Evolutionary conservation across 2,113 vertebrate genomes (phyloP).

Genomic region (Tenebrosternarchus preto): DNA sequence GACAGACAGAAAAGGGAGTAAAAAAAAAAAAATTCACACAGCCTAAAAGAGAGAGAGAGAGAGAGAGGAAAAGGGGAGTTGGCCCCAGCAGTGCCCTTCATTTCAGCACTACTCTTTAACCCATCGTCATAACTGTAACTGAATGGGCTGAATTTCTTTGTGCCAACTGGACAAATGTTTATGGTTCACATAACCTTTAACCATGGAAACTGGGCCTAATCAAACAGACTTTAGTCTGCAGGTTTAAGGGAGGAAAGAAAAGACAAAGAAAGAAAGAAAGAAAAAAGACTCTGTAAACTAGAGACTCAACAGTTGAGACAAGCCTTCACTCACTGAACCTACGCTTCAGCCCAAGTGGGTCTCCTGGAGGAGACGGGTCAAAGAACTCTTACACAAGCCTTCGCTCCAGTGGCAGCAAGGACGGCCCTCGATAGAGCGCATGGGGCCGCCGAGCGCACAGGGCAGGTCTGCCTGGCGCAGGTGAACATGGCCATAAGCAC

Average conservation of each 20-base stretch:
- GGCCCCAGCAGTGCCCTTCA: conserved; percentile 38
- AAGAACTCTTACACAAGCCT: background rate
- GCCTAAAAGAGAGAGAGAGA: background rate
- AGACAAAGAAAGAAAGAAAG: background rate
- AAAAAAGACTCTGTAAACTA: conserved; percentile 41
- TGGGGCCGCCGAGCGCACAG: background rate
- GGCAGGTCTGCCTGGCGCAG: no score
- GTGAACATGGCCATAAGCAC: no score
- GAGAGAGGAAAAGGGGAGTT: conserved; percentile 27
- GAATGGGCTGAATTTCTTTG: background rate
- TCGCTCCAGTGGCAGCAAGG: background rate
- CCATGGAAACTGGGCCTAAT: conserved; percentile 23
- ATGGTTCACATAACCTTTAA: conserved; percentile 4
- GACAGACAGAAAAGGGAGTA: no score
- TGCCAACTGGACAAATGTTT: background rate
- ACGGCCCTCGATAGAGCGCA: background rate
- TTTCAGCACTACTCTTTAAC: background rate
- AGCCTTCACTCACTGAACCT: background rate
- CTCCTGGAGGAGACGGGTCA: background rate
- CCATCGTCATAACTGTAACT: background rate
- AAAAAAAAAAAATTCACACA: background rate
- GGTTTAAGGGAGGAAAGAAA: conserved; percentile 4
- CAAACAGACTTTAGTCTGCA: conserved; percentile 26
- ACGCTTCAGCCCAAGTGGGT: background rate
- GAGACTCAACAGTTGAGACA: conserved; percentile 17